These are phyloP conservation scores for Drosophila repleta DNA, from an alignment of 1,140 invertebrate species.

Conservation along the genomic window DNA sequence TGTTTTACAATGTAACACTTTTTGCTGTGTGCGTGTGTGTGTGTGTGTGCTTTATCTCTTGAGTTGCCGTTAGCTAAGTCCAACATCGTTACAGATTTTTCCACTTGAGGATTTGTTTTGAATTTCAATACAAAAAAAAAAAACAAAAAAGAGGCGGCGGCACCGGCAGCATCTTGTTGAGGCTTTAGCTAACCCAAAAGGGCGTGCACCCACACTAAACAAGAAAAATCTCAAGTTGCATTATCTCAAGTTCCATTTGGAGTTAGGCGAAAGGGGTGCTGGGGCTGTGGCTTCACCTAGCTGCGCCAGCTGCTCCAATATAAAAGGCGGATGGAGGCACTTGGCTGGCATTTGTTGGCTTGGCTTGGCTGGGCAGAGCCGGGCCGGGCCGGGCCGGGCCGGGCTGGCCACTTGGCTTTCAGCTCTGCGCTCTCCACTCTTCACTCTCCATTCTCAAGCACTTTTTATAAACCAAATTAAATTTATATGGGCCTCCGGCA, in stretches of 20 bases:
- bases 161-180: background rate
- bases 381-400: constrained; percentile 16
- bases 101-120: constrained; percentile 52
- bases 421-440: constrained; percentile 27
- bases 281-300: constrained; percentile 1
- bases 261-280: constrained; percentile 35
- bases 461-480: constrained; percentile 80
- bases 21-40: background rate
- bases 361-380: background rate
- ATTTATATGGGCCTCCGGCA: constrained; percentile 61
- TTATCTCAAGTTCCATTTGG: constrained; percentile 54
- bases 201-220: constrained; percentile 10
- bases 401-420: constrained; percentile 53
- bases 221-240: constrained; percentile 50
- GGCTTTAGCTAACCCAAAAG: constrained; percentile 7
- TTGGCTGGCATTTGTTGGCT: constrained; percentile 26
- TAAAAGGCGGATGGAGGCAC: background rate
- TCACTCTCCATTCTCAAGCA: constrained; percentile 55
- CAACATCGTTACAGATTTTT: constrained; percentile 38
- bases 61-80: constrained; percentile 14
- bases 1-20: constrained; percentile 19
- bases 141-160: background rate
- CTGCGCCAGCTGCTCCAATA: too few relatives aligned
- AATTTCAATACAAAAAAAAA: constrained; percentile 38
- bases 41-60: background rate